Evolutionary conservation across 2,888 invertebrate genomes (phyloP), one percentile per base, ranked within the genome.

Genomic region (Seira ritae): DNA sequence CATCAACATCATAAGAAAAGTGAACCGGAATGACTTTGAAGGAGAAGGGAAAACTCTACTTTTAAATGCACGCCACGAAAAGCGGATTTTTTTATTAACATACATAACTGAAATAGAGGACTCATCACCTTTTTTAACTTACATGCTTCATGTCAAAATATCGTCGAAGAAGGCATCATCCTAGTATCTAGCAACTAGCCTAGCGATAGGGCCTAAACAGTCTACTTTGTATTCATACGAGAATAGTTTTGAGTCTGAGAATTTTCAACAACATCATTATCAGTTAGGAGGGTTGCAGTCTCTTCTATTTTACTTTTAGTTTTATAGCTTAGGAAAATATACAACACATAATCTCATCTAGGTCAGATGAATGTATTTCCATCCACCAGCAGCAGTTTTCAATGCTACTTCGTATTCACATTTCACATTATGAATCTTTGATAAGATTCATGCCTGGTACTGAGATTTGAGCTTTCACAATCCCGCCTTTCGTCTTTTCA

Each of bases 391-490:
- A 77, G 77, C 60, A 70, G 20, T 50, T 77, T 3, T 68, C 6
- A 50, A 50, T 8, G 50, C 15, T 50, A n/a, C 12, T n/a, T 76
- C 22, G 42, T 20, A 22, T 31, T 60, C 31, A 31, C 31, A 22
- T 31, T 73, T 75, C 19, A 60, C 31, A 22, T 31, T 60, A 42
- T 76, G 68, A 76, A 76, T 76, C 76, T 76, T 76, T 68, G 67
- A 76, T 60, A 12, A 1, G 20, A 42, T 12, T 24, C 50, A n/a
- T 8, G 50, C 50, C 50, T 8, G 1, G 50, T 2, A 50, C 12
- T n/a, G 50, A 50, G 50, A 50, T 50, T 50, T 50, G 50, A 50
- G 50, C 50, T 50, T 50, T 20, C 20, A 73, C 10, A 37, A 75
- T 67, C 10, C 37, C 20, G 19, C 42, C 15, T 50, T 2, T 2